Percentiles rank a stretch among this genome's conserved stretches.
Conservation (phyloP, 2,113 vertebrate species). For the Reinhardtius hippoglossoides region DNA sequence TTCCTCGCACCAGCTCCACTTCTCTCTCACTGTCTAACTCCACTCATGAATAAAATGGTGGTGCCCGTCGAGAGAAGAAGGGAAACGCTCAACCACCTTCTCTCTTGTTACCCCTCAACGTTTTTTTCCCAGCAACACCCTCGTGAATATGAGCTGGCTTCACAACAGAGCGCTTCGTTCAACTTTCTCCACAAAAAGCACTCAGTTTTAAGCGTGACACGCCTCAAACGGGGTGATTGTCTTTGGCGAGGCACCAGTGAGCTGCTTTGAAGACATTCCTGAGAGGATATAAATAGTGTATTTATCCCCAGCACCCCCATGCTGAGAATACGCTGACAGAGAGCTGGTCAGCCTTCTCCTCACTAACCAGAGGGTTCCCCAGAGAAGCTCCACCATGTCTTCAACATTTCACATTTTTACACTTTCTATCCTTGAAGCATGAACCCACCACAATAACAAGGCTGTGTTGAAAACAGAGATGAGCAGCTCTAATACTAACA, state of each 20-base stretch:
- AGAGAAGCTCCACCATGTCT: constrained; percentile 20
- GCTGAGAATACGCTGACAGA: constrained; percentile 62
- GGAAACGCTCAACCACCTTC: constrained; percentile 35
- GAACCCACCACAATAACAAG: background rate
- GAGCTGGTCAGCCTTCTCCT: constrained; percentile 41
- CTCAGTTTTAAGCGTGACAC: constrained; percentile 34
- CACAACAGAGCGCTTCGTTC: constrained; percentile 1
- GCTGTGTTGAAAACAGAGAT: constrained; percentile 17
- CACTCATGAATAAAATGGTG: constrained; percentile 42
- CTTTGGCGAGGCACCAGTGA: constrained; percentile 66
- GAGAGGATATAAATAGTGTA: constrained; percentile 78
- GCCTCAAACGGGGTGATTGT: constrained; percentile 58
- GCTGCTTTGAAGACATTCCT: constrained; percentile 78
- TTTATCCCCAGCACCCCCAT: constrained; percentile 54
- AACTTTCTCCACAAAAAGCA: background rate
- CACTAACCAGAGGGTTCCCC: constrained; percentile 32
- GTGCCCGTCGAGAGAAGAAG: background rate
- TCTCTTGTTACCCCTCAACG: background rate
- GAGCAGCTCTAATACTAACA: constrained; percentile 12
- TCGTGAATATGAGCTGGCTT: constrained; percentile 15
- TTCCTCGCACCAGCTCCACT: background rate
- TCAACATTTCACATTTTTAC: constrained; percentile 10
- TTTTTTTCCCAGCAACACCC: constrained; percentile 31
- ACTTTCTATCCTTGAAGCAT: background rate
- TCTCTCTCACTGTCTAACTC: constrained; percentile 26